Percentiles rank a stretch among this genome's conserved stretches.
Evolutionary conservation across 2,113 vertebrate genomes (phyloP).

Genomic region (Mesocricetus auratus): DNA sequence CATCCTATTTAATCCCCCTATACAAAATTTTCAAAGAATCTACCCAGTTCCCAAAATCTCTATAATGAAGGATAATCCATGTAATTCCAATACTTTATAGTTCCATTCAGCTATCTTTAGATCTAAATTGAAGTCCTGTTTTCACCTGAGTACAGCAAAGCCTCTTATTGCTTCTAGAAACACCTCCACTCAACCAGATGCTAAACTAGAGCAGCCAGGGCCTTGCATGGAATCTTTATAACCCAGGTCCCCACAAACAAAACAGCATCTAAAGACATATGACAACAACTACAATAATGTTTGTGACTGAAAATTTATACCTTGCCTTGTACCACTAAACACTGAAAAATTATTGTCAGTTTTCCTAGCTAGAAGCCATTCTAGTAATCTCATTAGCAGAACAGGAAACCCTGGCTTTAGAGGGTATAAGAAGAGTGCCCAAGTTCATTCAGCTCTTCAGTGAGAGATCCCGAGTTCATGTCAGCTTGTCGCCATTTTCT

Average conservation of each 20-base stretch:
- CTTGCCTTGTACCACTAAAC: not conserved
- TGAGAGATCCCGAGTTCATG: not conserved
- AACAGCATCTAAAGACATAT: not conserved
- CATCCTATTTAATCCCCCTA: not conserved
- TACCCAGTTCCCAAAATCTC: not conserved
- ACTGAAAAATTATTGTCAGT: not conserved
- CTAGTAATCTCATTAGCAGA: not conserved
- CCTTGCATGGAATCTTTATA: not conserved
- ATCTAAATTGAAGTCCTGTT: not conserved
- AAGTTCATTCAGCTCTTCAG: not conserved
- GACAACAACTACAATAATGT: not conserved
- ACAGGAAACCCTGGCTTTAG: not conserved
- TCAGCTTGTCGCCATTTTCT: not conserved
- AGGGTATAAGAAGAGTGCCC: not conserved
- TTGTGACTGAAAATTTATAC: not conserved
- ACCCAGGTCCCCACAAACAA: not conserved
- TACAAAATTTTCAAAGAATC: not conserved
- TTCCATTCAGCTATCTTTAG: not conserved
- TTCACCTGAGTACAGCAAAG: not conserved
- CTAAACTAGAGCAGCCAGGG: not conserved
- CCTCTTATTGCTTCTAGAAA: not conserved
- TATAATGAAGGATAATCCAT: not conserved
- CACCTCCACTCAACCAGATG: not conserved
- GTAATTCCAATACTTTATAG: not conserved
- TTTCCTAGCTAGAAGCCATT: not conserved